These are phyloP conservation scores for Drosophila fuyamai DNA, from an alignment of 1,140 invertebrate species.

Conservation along the genomic window DNA sequence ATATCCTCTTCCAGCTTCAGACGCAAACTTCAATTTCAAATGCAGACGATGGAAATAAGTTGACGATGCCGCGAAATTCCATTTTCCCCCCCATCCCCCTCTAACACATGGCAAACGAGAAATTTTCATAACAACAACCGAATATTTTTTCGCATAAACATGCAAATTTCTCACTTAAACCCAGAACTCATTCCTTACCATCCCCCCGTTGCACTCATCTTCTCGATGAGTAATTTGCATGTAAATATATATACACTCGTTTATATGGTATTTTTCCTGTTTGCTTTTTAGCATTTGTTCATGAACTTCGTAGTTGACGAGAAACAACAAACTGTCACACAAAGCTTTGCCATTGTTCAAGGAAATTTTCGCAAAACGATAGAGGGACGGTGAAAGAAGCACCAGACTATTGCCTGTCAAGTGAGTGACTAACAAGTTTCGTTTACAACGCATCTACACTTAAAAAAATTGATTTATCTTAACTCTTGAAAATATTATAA, in stretches of 20 bases:
- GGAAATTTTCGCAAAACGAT: constrained; percentile 10
- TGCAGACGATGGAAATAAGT: constrained; percentile 28
- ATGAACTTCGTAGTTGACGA: constrained; percentile 64
- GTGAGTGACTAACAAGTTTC: constrained; percentile 65
- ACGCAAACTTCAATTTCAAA: constrained; percentile 31
- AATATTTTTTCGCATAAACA: constrained; percentile 78
- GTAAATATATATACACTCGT: constrained; percentile 56
- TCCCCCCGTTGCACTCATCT: constrained; percentile 51
- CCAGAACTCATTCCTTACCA: background rate
- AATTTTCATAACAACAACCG: constrained; percentile 60
- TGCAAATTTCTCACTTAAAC: constrained; percentile 68
- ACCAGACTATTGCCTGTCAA: constrained; percentile 53
- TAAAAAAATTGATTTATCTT: background rate
- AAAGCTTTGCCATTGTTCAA: constrained; percentile 63
- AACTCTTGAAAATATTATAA: no score
- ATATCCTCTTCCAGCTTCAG: constrained; percentile 1
- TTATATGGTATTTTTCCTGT: constrained; percentile 50
- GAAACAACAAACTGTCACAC: constrained; percentile 42
- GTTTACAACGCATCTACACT: constrained; percentile 28
- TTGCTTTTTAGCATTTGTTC: constrained; percentile 57
- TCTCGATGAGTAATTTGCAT: constrained; percentile 76
- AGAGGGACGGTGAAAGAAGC: background rate
- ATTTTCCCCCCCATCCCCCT: background rate
- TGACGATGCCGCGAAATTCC: constrained; percentile 31
- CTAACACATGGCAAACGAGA: constrained; percentile 31